Evolutionary conservation across 1,140 invertebrate species (phyloP).

Genomic region (Cardiocondyla obscurior): DNA sequence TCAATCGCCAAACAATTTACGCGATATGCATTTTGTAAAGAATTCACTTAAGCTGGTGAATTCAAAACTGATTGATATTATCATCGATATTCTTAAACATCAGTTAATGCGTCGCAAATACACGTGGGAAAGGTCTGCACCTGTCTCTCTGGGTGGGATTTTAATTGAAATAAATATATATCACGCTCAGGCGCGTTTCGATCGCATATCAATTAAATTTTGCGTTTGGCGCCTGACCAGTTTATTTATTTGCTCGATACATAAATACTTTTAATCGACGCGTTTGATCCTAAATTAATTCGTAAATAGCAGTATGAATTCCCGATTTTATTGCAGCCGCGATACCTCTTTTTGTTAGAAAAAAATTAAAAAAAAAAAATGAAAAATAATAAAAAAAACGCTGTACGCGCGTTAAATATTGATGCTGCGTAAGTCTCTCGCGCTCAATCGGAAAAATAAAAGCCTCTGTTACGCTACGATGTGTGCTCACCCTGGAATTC

Average conservation of each 20-base stretch:
- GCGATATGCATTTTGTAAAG: neutral
- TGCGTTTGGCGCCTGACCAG: neutral
- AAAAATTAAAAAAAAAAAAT: no score
- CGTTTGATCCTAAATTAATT: constrained; percentile 40
- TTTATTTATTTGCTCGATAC: constrained; percentile 39
- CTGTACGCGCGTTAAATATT: constrained; percentile 9
- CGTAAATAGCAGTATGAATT: constrained; percentile 16
- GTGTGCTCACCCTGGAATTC: constrained; percentile 10
- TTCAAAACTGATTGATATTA: neutral
- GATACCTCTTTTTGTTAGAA: neutral
- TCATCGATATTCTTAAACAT: neutral
- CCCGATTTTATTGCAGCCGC: neutral
- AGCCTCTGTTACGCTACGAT: constrained; percentile 20
- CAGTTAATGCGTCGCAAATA: neutral
- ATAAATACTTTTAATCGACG: constrained; percentile 45
- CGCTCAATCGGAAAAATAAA: constrained; percentile 40
- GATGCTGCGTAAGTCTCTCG: neutral
- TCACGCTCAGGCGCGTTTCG: neutral
- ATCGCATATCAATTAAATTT: constrained; percentile 41
- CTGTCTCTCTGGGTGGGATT: constrained; percentile 17
- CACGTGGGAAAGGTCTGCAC: neutral
- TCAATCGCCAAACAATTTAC: neutral
- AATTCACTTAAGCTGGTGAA: neutral
- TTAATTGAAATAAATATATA: constrained; percentile 50
- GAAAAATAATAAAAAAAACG: no score